Conservation (phyloP, 2,797 vertebrate species). For the Gambusia yucatana region DNA sequence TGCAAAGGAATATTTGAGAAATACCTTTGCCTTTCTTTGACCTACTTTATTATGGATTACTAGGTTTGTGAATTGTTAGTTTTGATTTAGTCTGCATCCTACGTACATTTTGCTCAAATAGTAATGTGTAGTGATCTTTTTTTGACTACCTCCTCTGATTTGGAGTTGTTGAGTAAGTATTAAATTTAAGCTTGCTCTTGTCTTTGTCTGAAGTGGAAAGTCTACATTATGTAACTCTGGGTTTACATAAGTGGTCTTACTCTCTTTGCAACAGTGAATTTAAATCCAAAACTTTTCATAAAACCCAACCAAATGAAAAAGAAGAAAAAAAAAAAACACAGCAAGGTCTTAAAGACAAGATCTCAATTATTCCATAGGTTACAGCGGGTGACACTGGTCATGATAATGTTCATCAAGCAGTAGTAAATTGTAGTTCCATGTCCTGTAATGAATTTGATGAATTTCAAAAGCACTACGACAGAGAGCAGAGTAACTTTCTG, state of each 20-base stretch:
- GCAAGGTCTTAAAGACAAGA: no score
- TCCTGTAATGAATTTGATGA: constrained; percentile 1
- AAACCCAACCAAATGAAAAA: not conserved
- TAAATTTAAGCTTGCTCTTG: not conserved
- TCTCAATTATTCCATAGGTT: not conserved
- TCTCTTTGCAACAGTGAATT: not conserved
- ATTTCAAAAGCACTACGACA: not conserved
- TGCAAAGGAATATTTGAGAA: not conserved
- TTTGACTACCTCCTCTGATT: not conserved
- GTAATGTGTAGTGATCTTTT: not conserved
- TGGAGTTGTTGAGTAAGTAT: not conserved
- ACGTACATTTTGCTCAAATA: not conserved
- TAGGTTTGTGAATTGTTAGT: not conserved
- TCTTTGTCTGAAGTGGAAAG: not conserved
- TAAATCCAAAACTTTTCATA: not conserved
- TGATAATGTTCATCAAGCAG: constrained; percentile 9
- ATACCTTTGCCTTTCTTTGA: not conserved
- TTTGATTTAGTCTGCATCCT: not conserved
- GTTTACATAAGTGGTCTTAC: not conserved
- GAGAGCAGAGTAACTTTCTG: constrained; percentile 16
- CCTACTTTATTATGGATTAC: not conserved
- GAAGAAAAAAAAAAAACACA: not conserved
- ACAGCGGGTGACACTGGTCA: not conserved
- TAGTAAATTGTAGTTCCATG: constrained; percentile 11
- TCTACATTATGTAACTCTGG: not conserved